Evolutionary conservation across 1,140 invertebrate species (phyloP).

Genomic region (Zaprionus capensis): DNA sequence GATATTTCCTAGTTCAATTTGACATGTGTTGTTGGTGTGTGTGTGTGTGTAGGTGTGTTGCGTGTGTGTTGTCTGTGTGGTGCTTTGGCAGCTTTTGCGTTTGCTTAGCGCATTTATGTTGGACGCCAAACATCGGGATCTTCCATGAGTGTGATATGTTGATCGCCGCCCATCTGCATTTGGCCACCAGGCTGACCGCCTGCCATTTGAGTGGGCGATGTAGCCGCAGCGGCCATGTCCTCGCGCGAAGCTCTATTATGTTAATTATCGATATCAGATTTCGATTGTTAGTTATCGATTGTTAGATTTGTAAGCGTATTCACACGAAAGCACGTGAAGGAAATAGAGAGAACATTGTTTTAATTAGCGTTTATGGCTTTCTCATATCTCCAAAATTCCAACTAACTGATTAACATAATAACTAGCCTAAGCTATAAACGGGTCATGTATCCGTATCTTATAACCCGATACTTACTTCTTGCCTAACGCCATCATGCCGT

Average conservation of each 20-base stretch:
- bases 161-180: constrained; percentile 88
- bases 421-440: constrained; percentile 27
- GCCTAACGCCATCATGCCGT: constrained; percentile 96
- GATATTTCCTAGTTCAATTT: constrained; percentile 56
- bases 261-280: constrained; percentile 2
- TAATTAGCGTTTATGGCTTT: constrained; percentile 40
- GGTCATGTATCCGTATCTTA: neutral
- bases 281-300: constrained; percentile 15
- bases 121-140: constrained; percentile 95
- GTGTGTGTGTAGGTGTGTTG: constrained; percentile 32
- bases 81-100: constrained; percentile 70
- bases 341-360: constrained; percentile 47
- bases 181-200: constrained; percentile 85
- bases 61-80: constrained; percentile 27
- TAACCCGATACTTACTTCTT: constrained; percentile 91
- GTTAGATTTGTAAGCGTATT: constrained; percentile 46
- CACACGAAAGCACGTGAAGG: constrained; percentile 52
- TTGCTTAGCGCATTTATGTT: constrained; percentile 87
- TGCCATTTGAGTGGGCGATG: constrained; percentile 86
- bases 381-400: constrained; percentile 15
- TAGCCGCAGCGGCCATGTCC: constrained; percentile 92
- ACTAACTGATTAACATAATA: constrained; percentile 20
- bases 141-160: constrained; percentile 92
- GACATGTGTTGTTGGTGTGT: constrained; percentile 13
- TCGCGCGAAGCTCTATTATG: constrained; percentile 89